Evolutionary conservation across 1,140 invertebrate species (phyloP).

Genomic region (Mycetomoellerius zeteki): DNA sequence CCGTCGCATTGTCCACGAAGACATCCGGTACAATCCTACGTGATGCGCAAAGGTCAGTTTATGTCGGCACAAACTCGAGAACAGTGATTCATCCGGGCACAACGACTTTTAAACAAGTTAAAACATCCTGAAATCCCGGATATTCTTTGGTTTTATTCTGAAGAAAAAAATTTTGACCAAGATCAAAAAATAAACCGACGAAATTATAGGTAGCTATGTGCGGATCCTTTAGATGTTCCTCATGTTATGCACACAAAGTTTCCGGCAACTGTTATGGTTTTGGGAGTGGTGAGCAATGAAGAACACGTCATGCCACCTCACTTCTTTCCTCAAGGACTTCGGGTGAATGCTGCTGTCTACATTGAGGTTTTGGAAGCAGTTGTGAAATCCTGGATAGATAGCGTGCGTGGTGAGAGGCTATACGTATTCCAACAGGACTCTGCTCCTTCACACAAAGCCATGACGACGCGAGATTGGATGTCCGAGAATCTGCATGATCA

Average conservation of each 20-base stretch:
- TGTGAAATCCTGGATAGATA: neutral
- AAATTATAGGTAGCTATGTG: neutral
- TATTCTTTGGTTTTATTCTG: neutral
- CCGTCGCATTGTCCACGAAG: too few relatives aligned
- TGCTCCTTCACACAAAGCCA: neutral
- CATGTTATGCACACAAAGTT: slow-evolving; percentile 7
- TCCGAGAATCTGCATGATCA: neutral
- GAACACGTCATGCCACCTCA: neutral
- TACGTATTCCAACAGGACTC: too few relatives aligned
- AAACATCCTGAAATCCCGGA: too few relatives aligned
- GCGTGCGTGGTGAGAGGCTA: too few relatives aligned
- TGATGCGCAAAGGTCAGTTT: too few relatives aligned
- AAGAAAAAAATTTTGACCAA: neutral
- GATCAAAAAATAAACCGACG: neutral
- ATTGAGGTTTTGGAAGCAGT: neutral
- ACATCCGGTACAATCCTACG: too few relatives aligned
- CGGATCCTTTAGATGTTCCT: neutral
- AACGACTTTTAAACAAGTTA: too few relatives aligned
- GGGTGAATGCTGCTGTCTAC: neutral
- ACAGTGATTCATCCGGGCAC: too few relatives aligned
- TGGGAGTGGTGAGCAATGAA: neutral
- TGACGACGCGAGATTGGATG: neutral
- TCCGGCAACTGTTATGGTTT: slow-evolving; percentile 6
- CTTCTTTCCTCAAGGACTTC: neutral
- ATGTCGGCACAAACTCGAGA: too few relatives aligned